Percentiles rank a stretch among this genome's conserved stretches.
phyloP scores from a whole-genome alignment of 2,113 vertebrate species.

The Formicarius rufipectus region DNA sequence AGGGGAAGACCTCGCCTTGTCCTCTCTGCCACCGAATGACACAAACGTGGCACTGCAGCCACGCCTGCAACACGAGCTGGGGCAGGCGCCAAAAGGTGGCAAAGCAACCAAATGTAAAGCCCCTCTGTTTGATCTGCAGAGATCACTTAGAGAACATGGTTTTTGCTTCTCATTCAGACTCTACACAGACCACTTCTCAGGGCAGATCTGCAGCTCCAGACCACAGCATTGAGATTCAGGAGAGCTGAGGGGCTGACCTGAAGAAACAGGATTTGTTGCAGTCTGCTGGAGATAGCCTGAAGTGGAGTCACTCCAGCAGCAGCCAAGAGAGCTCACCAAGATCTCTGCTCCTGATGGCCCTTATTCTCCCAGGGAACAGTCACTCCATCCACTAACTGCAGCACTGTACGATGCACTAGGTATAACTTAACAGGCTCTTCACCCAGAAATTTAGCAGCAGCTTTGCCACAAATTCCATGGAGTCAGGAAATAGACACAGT shows the following conservation, averaged over 20 bases:
- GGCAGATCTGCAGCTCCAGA: not conserved
- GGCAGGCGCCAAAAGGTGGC: too few species aligned
- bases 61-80: too few species aligned
- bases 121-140: not conserved
- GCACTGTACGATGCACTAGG: not conserved
- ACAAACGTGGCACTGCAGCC: too few species aligned
- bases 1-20: too few species aligned
- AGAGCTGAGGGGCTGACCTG: not conserved
- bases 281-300: not conserved
- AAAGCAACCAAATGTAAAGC: not conserved
- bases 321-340: not conserved
- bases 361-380: not conserved
- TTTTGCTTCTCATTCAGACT: not conserved
- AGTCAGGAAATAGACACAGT: not conserved
- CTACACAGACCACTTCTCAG: not conserved
- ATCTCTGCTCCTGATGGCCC: not conserved
- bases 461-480: not conserved
- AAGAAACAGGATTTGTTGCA: not conserved
- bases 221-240: not conserved
- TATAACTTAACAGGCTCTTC: not conserved
- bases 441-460: not conserved
- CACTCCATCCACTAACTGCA: not conserved
- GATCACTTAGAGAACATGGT: accelerated
- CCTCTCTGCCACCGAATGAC: too few species aligned
- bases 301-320: not conserved